Evolutionary conservation across 2,797 vertebrate genomes (phyloP).

Genomic region (Eleutherodactylus coqui): DNA sequence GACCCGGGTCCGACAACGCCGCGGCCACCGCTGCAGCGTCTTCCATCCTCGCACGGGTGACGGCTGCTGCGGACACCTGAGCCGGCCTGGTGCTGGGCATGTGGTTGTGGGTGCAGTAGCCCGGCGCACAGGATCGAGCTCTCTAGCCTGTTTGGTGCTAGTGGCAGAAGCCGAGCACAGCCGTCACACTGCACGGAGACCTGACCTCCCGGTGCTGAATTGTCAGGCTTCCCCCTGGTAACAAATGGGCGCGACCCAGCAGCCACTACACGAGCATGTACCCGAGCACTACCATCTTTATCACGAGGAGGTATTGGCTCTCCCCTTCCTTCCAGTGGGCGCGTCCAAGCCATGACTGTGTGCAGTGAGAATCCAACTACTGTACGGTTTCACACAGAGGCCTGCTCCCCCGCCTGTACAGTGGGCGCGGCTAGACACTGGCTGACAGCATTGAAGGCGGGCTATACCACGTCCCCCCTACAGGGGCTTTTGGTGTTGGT

Average conservation of each 20-base stretch:
- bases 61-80: too few relatives aligned
- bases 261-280: background rate
- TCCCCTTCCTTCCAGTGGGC: constrained; percentile 18
- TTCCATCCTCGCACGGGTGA: too few relatives aligned
- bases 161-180: background rate
- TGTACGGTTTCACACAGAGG: constrained; percentile 30
- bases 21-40: too few relatives aligned
- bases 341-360: background rate
- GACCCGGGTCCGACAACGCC: too few relatives aligned
- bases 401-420: constrained; percentile 7
- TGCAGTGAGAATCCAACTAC: constrained; percentile 6
- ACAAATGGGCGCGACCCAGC: constrained; percentile 8
- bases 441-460: constrained; percentile 51
- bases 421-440: constrained; percentile 53
- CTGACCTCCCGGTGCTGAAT: background rate
- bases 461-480: constrained; percentile 46
- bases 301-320: background rate
- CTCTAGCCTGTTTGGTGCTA: too few relatives aligned
- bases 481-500: constrained; percentile 48
- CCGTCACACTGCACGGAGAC: background rate
- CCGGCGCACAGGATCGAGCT: too few relatives aligned
- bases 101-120: too few relatives aligned
- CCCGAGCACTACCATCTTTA: constrained; percentile 17
- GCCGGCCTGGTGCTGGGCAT: too few relatives aligned
- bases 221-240: background rate